Evolutionary conservation across 1,140 invertebrate species (phyloP).

Genomic region (Whitmania pigra): DNA sequence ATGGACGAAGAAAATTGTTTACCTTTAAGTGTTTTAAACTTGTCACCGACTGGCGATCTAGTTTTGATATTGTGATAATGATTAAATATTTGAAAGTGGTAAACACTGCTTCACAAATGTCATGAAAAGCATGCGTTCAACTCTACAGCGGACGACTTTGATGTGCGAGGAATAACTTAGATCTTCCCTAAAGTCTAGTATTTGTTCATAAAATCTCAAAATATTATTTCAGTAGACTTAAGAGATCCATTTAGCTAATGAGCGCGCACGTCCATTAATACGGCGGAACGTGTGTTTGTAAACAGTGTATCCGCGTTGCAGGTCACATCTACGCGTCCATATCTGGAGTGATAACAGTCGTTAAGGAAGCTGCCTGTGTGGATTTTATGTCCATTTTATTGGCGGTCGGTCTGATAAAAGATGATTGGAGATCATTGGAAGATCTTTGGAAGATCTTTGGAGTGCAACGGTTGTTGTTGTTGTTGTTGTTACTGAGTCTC

Average conservation of each 20-base stretch:
- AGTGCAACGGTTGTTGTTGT: too few species aligned
- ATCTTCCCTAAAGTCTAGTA: background rate
- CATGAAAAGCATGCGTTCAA: background rate
- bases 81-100: background rate
- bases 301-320: too few species aligned
- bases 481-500: too few species aligned
- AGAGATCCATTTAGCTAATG: background rate
- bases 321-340: too few species aligned
- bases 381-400: too few species aligned
- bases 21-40: background rate
- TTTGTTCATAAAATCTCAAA: background rate
- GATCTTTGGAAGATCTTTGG: too few species aligned
- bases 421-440: too few species aligned
- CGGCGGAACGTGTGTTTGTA: too few species aligned
- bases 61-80: conserved; percentile 7
- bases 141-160: background rate
- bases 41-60: background rate
- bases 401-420: too few species aligned
- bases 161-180: background rate
- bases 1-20: background rate
- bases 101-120: background rate
- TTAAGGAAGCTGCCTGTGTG: too few species aligned
- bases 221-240: background rate
- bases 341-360: too few species aligned
- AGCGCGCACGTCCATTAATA: too few species aligned